A percentile compares a stretch with the other conserved stretches of the same genome.
phyloP scores from a whole-genome alignment of 2,113 vertebrate genomes.

The Stegostoma tigrinum region DNA sequence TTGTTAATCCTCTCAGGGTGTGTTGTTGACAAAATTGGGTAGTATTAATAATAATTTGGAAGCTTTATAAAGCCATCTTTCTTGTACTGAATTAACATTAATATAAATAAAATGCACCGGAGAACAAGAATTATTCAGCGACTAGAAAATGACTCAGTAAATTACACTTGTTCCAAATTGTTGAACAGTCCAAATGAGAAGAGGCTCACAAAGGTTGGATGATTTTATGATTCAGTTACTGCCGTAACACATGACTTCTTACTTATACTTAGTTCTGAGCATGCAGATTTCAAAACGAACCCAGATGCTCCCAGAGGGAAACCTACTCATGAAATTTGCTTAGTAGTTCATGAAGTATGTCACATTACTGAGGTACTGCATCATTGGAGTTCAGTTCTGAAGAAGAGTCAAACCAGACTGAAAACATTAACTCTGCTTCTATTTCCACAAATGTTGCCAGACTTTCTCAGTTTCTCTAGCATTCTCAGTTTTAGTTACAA shows the following conservation, averaged over 20 bases:
- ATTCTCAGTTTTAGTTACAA: not conserved
- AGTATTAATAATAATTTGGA: not conserved
- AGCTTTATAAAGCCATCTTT: not conserved
- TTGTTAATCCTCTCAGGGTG: no score
- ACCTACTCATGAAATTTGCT: not conserved
- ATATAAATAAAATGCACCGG: not conserved
- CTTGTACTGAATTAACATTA: not conserved
- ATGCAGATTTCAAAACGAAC: slow-evolving; percentile 2
- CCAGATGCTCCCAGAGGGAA: not conserved
- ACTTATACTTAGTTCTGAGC: not conserved
- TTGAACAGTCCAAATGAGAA: not conserved
- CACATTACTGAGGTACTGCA: not conserved
- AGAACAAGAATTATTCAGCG: not conserved
- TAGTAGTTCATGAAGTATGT: not conserved
- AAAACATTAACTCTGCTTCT: no score
- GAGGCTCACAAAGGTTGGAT: not conserved
- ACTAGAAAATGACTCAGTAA: slow-evolving; percentile 3
- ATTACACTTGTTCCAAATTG: slow-evolving; percentile 14
- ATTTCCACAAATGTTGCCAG: no score
- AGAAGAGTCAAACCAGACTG: not conserved
- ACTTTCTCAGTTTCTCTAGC: no score
- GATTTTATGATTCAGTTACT: not conserved
- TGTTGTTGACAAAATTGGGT: not conserved
- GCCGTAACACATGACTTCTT: not conserved
- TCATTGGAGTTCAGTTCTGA: not conserved